Conservation (phyloP, 2,888 invertebrate species). For the Drosophila ochracea region DNA sequence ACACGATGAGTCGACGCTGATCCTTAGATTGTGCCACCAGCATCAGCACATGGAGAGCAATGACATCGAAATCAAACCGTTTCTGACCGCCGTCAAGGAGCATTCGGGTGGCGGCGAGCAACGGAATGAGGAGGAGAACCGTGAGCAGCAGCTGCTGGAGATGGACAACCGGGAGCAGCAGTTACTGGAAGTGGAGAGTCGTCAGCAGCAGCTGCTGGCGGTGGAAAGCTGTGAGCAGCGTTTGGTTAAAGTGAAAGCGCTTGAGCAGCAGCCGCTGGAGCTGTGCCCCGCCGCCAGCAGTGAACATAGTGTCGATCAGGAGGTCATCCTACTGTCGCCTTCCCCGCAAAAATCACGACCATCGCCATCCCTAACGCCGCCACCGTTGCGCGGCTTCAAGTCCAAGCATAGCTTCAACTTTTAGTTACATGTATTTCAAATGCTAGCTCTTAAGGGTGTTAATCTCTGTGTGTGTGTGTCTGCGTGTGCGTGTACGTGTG, state of each 20-base stretch:
- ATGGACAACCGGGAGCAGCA: background rate
- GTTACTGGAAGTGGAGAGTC: background rate
- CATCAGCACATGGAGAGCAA: conserved; percentile 84
- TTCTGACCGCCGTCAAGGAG: conserved; percentile 49
- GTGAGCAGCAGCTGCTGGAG: background rate
- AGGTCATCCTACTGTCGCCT: conserved; percentile 2
- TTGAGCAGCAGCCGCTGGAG: conserved; percentile 1
- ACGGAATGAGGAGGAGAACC: conserved; percentile 2
- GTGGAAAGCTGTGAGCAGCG: conserved; percentile 6
- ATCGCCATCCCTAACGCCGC: conserved; percentile 31
- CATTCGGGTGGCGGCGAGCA: conserved; percentile 12
- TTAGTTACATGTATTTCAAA: conserved; percentile 29
- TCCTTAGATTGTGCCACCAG: conserved; percentile 83
- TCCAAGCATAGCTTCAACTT: conserved; percentile 52
- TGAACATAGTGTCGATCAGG: background rate
- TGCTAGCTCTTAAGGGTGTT: conserved; percentile 53
- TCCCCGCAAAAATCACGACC: conserved; percentile 2
- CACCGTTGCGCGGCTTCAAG: conserved; percentile 56
- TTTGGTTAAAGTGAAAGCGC: background rate
- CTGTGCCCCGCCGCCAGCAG: background rate
- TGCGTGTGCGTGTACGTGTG: background rate
- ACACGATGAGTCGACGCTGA: conserved; percentile 83
- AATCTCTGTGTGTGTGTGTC: conserved; percentile 15
- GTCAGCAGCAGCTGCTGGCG: conserved; percentile 3
- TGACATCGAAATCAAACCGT: conserved; percentile 83